A percentile compares a stretch with the other conserved stretches of the same genome.
Evolutionary conservation across 2,113 vertebrate genomes (phyloP).

Genomic region (Tachysurus fulvidraco): DNA sequence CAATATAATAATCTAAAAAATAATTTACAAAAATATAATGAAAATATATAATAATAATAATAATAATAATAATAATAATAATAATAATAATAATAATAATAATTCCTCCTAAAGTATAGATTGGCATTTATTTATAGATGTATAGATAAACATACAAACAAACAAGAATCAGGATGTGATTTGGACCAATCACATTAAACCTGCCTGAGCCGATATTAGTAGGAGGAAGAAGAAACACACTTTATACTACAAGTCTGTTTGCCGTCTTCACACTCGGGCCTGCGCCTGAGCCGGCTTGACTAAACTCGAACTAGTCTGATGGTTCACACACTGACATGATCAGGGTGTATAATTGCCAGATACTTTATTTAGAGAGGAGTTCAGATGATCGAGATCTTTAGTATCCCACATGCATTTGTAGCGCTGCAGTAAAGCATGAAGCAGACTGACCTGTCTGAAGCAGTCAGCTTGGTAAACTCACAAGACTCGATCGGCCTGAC

Average conservation of each 20-base stretch:
- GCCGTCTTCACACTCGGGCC: too few species aligned
- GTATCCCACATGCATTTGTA: background rate
- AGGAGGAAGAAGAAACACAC: too few species aligned
- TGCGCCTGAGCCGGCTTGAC: background rate
- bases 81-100: too few species aligned
- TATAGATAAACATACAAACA: background rate
- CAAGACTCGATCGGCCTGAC: conserved; percentile 66
- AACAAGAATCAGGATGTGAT: background rate
- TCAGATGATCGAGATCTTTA: background rate
- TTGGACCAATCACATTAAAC: background rate
- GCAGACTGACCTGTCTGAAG: conserved; percentile 72
- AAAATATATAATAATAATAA: too few species aligned
- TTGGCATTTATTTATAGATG: background rate
- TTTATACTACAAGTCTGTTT: background rate
- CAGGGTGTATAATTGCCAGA: background rate
- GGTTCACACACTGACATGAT: background rate
- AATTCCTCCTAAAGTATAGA: background rate
- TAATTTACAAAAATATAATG: too few species aligned
- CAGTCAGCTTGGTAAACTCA: conserved; percentile 66
- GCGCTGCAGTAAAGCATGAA: background rate
- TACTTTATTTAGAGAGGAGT: background rate
- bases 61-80: too few species aligned
- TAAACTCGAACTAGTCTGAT: background rate
- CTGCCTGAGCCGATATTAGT: too few species aligned
- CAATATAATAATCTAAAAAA: background rate